Percentiles rank a stretch among this genome's conserved stretches.
Conservation (phyloP, 1,140 invertebrate species). For the Trachymyrmex cornetzi region DNA sequence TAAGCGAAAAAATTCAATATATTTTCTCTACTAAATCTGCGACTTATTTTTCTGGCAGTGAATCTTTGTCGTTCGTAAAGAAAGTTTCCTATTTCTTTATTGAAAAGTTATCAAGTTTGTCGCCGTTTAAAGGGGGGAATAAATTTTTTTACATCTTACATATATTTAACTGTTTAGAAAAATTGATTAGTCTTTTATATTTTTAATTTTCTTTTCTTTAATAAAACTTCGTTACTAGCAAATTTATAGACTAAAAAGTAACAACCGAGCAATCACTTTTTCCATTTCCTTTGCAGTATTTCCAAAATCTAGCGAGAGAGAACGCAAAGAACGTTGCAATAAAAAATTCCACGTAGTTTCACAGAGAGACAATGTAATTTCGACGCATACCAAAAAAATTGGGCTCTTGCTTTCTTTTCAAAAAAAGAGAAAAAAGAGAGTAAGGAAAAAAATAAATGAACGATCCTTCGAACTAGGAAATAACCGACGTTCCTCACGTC, state of each 20-base stretch:
- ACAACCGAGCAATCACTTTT: neutral
- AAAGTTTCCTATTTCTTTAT: neutral
- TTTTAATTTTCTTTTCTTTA: neutral
- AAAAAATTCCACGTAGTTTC: constrained; percentile 4
- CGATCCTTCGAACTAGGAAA: neutral
- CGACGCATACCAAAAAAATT: constrained; percentile 30
- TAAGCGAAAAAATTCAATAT: neutral
- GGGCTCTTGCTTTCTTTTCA: neutral
- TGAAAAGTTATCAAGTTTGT: neutral
- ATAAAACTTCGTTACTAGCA: neutral
- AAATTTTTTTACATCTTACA: neutral
- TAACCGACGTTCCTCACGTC: constrained; percentile 44
- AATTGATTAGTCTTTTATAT: neutral
- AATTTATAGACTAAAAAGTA: neutral
- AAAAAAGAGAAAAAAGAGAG: constrained; percentile 6
- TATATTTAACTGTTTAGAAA: neutral
- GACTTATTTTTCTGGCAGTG: neutral
- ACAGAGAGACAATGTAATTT: neutral
- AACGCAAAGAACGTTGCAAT: too few species aligned
- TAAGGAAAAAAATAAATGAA: neutral
- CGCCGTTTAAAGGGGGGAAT: neutral
- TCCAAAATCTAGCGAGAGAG: neutral
- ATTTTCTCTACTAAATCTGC: neutral
- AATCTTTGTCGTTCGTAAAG: neutral
- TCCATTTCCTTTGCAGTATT: neutral